Evolutionary conservation across 2,888 invertebrate species (phyloP).

Genomic region (Cantharis rufa): DNA sequence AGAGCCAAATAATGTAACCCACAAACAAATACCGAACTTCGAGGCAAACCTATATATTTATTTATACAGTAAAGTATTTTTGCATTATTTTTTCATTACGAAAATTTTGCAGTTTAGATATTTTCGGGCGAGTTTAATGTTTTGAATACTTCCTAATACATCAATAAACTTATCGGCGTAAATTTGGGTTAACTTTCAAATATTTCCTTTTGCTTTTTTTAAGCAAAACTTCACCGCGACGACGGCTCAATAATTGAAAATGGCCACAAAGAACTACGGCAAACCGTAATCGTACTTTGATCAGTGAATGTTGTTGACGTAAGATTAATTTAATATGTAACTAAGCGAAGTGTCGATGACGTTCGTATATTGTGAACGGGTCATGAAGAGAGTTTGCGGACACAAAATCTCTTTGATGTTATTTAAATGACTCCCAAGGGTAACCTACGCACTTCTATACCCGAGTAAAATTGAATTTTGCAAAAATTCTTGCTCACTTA

Average conservation of each 20-base stretch:
- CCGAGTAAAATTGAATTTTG: not conserved
- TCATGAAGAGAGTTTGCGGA: slow-evolving; percentile 10
- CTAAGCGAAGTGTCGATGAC: slow-evolving; percentile 16
- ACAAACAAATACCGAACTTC: slow-evolving; percentile 16
- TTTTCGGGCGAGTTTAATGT: not conserved
- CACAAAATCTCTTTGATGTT: slow-evolving; percentile 24
- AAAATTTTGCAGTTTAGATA: not conserved
- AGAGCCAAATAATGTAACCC: slow-evolving; percentile 15
- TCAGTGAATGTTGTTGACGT: slow-evolving; percentile 15
- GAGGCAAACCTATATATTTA: not conserved
- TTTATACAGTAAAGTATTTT: not conserved
- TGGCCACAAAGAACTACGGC: not conserved
- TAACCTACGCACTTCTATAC: slow-evolving; percentile 8
- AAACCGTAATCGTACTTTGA: slow-evolving; percentile 9
- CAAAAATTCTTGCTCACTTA: not conserved
- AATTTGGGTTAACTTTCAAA: too few species aligned
- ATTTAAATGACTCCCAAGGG: slow-evolving; percentile 11
- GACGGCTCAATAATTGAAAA: not conserved
- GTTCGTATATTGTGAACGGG: slow-evolving; percentile 8
- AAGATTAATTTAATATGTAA: slow-evolving; percentile 20
- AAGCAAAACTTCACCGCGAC: not conserved
- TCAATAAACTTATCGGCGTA: too few species aligned
- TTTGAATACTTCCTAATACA: not conserved
- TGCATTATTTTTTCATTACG: not conserved
- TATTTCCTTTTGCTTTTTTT: not conserved